Evolutionary conservation across 2,888 invertebrate species (phyloP), one percentile per base, ranked within the genome.

Genomic region (Nomada hirtipes): DNA sequence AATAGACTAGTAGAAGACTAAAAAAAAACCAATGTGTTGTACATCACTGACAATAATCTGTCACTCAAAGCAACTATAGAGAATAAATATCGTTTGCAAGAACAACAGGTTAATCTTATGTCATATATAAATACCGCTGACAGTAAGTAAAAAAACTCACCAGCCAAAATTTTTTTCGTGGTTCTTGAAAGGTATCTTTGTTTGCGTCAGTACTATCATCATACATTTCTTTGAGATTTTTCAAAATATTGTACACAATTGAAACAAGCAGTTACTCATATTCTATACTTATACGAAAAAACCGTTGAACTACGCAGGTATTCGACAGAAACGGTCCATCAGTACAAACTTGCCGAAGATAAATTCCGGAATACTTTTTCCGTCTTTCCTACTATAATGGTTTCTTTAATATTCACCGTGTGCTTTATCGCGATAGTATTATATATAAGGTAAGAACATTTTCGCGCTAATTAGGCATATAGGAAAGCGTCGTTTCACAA

Each of bases 91-190:
- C 69, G 26, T 74, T 53, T 44, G 63, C 23, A 64, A 74, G 20
- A 55, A 15, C 52, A 10, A 23, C 13, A 69, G 29, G 59, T 64
- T 65, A 61, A 20, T 59, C 2, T 20, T 11, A 20, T 18, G 42
- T 74, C 10, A 7, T 4, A 10, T 75, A 47, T 15, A 47, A 26
- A 52, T 61, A 73, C 67, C 23, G 2, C 20, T 59, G 64, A 69
- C 44, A 61, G 26, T 29, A 57, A 20, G 11, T 20, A 52, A 47
- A 57, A 42, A 53, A 36, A 68, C 90, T 90, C 52, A 93, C 93
- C 89, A 92, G 89, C 93, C 93, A 93, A 76, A 93, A 93, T 65
- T 90, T 90, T 73, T 91, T 92, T 42, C 90, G 89, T 1, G 93
- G 93, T 80, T 92, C 93, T 73, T 91, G 92, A 67, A 93, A 92